Evolutionary conservation across 37 sponge, comb jelly and placozoan species (phyloP), one percentile per base, ranked within the genome.

Genomic region (Axinella damicornis): DNA sequence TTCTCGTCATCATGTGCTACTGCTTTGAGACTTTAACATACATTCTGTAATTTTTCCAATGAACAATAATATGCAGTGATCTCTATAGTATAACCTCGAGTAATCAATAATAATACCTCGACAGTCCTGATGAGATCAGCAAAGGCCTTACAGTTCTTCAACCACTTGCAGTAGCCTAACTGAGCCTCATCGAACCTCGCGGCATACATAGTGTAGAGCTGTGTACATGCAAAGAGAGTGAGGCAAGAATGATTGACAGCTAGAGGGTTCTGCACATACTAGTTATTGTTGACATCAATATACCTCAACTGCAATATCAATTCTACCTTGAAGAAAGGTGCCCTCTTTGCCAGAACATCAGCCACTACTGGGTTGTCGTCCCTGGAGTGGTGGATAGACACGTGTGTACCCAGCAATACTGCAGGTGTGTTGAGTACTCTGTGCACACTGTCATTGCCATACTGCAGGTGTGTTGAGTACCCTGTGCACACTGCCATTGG

Each of bases 281-380:
- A n/a, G n/a, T n/a, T n/a, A n/a, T n/a, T n/a, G n/a, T n/a, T n/a
- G n/a, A n/a, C n/a, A n/a, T n/a, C n/a, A n/a, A n/a, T n/a, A n/a
- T n/a, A n/a, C n/a, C n/a, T n/a, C n/a, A n/a, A n/a, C n/a, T n/a
- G n/a, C n/a, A n/a, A n/a, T 16, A 9, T 46, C 46, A 35, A 24
- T n/a, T 56, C 25, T 41, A 92, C 93, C 81, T 88, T 92, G 64
- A 92, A 88, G 78, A 84, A 92, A 41, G 88, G 93, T 38, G 89
- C 89, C 52, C 74, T 53, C 35, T 46, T 65, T 5, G 81, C 74
- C 68, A 92, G 65, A 19, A 84, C 80, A 57, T 92, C 93, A 55
- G 89, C 85, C 1, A 92, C 73, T 13, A 40, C 71, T 35, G 84
- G 65, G n/a, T 85, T 91, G 17, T 36, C 25, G 11, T 86, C 83